Evolutionary conservation across 2,888 invertebrate species (phyloP).

Genomic region (Cheiracanthium punctorium): DNA sequence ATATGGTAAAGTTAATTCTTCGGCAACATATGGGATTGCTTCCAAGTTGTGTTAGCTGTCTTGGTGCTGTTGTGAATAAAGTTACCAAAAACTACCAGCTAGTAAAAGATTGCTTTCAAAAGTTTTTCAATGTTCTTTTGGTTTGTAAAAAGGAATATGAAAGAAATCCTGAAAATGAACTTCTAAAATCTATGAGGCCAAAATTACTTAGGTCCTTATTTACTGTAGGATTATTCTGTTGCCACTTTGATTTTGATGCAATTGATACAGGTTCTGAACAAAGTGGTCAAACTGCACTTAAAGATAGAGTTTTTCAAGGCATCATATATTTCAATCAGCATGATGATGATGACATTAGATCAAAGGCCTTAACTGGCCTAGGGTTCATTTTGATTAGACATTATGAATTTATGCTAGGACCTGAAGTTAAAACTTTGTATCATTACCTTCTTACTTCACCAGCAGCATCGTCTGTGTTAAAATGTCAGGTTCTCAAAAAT

Average conservation of each 20-base stretch:
- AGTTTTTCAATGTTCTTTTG: slow-evolving; percentile 83
- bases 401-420: slow-evolving; percentile 93
- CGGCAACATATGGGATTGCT: slow-evolving; percentile 82
- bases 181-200: slow-evolving; percentile 80
- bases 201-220: slow-evolving; percentile 90
- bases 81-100: slow-evolving; percentile 96
- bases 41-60: slow-evolving; percentile 91
- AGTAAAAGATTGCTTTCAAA: slow-evolving; percentile 94
- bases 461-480: slow-evolving; percentile 79
- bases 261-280: slow-evolving; percentile 24
- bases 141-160: slow-evolving; percentile 79
- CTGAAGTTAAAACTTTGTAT: slow-evolving; percentile 90
- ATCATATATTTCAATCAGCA: slow-evolving; percentile 90
- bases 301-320: slow-evolving; percentile 90
- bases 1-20: slow-evolving; percentile 92
- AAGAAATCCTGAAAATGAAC: slow-evolving; percentile 79
- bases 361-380: slow-evolving; percentile 77
- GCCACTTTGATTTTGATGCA: slow-evolving; percentile 92
- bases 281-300: slow-evolving; percentile 81
- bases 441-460: slow-evolving; percentile 82
- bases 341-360: slow-evolving; percentile 80
- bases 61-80: slow-evolving; percentile 96
- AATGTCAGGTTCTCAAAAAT: slow-evolving; percentile 90
- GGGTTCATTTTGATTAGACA: slow-evolving; percentile 95
- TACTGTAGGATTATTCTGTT: slow-evolving; percentile 92